Base-by-base conservation (phyloP, 2,888 invertebrate species). In the Charanyca ferruginea region DNA sequence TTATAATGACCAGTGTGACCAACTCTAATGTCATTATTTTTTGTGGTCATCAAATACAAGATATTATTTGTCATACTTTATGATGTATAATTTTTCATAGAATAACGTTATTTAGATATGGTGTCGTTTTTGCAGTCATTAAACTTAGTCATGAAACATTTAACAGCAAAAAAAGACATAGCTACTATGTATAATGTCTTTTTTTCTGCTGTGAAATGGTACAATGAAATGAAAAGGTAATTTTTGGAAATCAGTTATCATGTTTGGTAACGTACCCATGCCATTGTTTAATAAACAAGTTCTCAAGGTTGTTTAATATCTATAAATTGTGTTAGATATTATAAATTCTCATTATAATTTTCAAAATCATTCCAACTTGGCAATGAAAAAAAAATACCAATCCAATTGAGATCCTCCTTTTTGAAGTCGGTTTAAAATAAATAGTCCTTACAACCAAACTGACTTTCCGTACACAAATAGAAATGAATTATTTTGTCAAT, bases 31-130 rank as follows among this genome's bases (percentile, higher is more conserved):
- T 45, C 18, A 38, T 8, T 7, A 58, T 2, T 79, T 79, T 79
- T 74, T 75, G 58, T 32, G 1, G 42, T 55, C 68, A 67, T 75
- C 79, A 74, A 11, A 49, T 49, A 25, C 28, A 54, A 53, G 22
- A 51, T 51, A 18, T 22, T 69, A 54, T 49, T 51, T 61, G 44
- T 42, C 45, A 58, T 73, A 22, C 23, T 61, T 22, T 18, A 59
- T 20, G 58, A 73, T 28, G 16, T 35, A 47, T 44, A 54, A 53
- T 54, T 54, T 53, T 4, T 62, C 58, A 48, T 48, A 41, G 11
- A 60, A 48, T 57, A 25, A 38, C 20, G 3, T 57, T 38, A 66
- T 41, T 35, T 28, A 11, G 20, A 48, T 28, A 48, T 64, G 6
- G 51, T 58, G 16, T 44, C 7, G 22, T 58, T 77, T 73, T 78